Evolutionary conservation across 2,888 invertebrate species (phyloP), one percentile per base, ranked within the genome.

Genomic region (Parapristionchus giblindavisi): DNA sequence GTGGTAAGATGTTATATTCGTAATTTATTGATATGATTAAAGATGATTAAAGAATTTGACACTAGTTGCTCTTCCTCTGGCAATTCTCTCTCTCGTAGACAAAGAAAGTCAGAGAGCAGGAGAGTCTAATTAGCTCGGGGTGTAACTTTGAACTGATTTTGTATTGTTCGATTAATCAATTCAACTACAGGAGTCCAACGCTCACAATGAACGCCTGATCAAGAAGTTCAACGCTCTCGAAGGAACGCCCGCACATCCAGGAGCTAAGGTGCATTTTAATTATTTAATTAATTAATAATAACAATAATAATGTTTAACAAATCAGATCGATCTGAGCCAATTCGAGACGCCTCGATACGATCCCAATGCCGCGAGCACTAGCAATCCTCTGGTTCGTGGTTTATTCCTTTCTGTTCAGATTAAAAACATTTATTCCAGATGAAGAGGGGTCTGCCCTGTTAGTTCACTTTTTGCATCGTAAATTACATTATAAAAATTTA

Each of bases 211-310:
- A 21, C 38, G 63, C 3, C 36, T 51, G 21, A 38, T 77, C 54
- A 48, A 60, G 32, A 85, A 81, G 71, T 85, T 85, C 72, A 51
- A 77, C 11, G 76, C 80, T 3, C 61, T 78, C 21, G 82, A 81
- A 65, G 73, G 75, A 8, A 79, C 81, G n/a, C 84, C 84, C 17
- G 78, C 83, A 1, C 82, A 81, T 66, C 70, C 78, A 29, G 81
- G 81, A 38, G 77, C 76, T 1, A 76, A 78, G 61, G 78, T 78
- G 14, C 52, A 70, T 29, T 43, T 21, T 36, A 1, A 8, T 14
- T 21, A n/a, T 24, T 17, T 58, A 14, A n/a, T 27, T 11, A 8
- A 58, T 58, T 8, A 27, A 14, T 24, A n/a, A 11, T 11, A 27
- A 58, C 5, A n/a, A 32, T 34, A 34, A 34, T 34, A 48, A 24